A percentile compares a stretch with the other conserved stretches of the same genome.
phyloP scores from a whole-genome alignment of 2,888 invertebrate genomes.

The Orthonychiurus folsomi region DNA sequence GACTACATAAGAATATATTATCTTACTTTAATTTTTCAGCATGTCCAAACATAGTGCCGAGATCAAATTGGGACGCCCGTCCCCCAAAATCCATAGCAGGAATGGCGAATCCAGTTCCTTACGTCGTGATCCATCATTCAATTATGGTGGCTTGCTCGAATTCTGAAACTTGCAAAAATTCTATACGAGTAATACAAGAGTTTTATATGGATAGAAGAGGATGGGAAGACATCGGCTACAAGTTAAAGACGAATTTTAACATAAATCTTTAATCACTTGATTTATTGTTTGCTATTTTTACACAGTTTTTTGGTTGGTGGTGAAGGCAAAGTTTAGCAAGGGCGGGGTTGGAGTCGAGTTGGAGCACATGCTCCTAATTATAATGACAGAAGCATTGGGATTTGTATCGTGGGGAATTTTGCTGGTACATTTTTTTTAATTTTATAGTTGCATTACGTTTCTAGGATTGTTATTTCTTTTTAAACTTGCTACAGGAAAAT shows the following conservation, averaged over 20 bases:
- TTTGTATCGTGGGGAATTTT: constrained; percentile 65
- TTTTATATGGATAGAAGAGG: constrained; percentile 52
- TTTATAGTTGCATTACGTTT: no score
- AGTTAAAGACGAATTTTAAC: no score
- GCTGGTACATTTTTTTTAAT: constrained; percentile 49
- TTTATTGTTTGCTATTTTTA: not conserved
- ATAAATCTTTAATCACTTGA: not conserved
- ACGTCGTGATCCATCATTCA: constrained; percentile 57
- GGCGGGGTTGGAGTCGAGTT: constrained; percentile 53
- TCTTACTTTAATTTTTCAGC: no score
- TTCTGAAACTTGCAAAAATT: constrained; percentile 52
- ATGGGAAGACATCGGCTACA: constrained; percentile 52
- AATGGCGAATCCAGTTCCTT: constrained; percentile 52
- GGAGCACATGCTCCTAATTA: constrained; percentile 64
- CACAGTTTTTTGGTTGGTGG: constrained; percentile 63
- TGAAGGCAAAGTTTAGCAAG: constrained; percentile 55
- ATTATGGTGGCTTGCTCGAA: constrained; percentile 51
- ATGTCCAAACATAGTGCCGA: constrained; percentile 52
- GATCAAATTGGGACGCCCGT: constrained; percentile 54
- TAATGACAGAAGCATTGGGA: constrained; percentile 59
- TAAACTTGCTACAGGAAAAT: no score
- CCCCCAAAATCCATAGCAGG: constrained; percentile 42
- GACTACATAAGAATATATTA: no score
- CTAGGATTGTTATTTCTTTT: no score
- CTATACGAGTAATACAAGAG: constrained; percentile 59